Percentiles rank a stretch among this genome's conserved stretches.
These are phyloP conservation scores for Sialis fuliginosa DNA, from an alignment of 2,888 invertebrate genomes.

Conservation along the genomic window DNA sequence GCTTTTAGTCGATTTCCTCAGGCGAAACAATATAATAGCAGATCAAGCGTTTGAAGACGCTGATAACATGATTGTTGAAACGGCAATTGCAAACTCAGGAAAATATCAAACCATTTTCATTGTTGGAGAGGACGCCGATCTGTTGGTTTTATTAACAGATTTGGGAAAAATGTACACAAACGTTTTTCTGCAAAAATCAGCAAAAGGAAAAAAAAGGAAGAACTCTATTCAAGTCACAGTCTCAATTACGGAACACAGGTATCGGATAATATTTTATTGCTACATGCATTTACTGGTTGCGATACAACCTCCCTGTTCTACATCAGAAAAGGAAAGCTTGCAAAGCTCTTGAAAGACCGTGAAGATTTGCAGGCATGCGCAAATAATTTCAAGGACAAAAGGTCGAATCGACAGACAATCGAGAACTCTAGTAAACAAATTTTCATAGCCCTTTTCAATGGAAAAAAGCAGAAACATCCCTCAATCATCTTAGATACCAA, in stretches of 20 bases:
- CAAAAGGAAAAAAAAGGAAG: too few species aligned
- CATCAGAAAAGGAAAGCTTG: background rate
- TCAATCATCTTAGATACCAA: background rate
- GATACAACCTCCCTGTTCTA: background rate
- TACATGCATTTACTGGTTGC: background rate
- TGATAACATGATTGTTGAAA: too few species aligned
- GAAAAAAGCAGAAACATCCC: background rate
- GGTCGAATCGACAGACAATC: background rate
- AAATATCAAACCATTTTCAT: too few species aligned
- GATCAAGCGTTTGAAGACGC: too few species aligned
- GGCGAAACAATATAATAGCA: too few species aligned
- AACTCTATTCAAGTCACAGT: background rate
- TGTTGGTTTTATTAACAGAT: background rate
- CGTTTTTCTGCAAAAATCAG: too few species aligned
- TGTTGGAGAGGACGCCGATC: background rate
- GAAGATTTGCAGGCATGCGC: background rate
- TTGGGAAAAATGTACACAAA: too few species aligned
- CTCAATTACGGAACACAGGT: background rate
- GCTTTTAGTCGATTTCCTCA: too few species aligned
- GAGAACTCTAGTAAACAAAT: background rate
- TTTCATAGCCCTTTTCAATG: background rate
- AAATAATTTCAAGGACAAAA: background rate
- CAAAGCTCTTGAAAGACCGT: background rate
- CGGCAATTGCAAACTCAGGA: too few species aligned
- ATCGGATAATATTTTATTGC: background rate